Conservation (phyloP, 2,888 invertebrate genomes). For the Melanostoma scalare region DNA sequence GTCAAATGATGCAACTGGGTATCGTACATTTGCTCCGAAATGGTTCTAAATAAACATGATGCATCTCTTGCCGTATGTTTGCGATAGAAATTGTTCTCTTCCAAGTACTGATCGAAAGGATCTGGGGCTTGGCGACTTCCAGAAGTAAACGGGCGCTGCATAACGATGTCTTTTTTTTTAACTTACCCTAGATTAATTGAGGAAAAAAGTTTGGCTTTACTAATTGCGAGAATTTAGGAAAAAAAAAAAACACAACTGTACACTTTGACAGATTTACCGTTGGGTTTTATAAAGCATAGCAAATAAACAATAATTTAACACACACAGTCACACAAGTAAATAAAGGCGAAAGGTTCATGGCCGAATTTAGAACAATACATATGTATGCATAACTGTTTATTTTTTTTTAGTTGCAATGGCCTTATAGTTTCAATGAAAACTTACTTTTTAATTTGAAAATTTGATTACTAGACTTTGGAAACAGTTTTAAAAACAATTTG, state of each 20-base stretch:
- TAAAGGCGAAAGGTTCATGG: slow-evolving; percentile 21
- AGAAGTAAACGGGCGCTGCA: slow-evolving; percentile 80
- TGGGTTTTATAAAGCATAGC: slow-evolving; percentile 11
- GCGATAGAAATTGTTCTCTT: slow-evolving; percentile 90
- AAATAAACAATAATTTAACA: slow-evolving; percentile 31
- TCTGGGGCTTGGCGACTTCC: slow-evolving; percentile 82
- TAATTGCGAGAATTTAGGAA: neutral
- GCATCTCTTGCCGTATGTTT: slow-evolving; percentile 95
- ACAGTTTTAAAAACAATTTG: slow-evolving; percentile 1
- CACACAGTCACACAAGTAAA: neutral
- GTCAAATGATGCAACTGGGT: slow-evolving; percentile 88
- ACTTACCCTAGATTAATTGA: slow-evolving; percentile 15
- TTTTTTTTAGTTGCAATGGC: neutral
- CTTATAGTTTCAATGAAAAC: neutral
- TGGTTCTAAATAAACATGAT: slow-evolving; percentile 93
- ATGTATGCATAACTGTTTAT: slow-evolving; percentile 1
- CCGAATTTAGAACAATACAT: neutral
- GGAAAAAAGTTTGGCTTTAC: neutral
- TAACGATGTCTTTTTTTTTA: slow-evolving; percentile 22
- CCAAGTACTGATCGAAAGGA: slow-evolving; percentile 88
- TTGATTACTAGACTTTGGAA: slow-evolving; percentile 3
- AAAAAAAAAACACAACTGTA: slow-evolving; percentile 54
- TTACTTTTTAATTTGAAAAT: neutral
- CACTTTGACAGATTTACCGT: slow-evolving; percentile 52
- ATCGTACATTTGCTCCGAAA: slow-evolving; percentile 90